phyloP scores from a whole-genome alignment of 2,797 vertebrate species.

The Gallinago solitaria region DNA sequence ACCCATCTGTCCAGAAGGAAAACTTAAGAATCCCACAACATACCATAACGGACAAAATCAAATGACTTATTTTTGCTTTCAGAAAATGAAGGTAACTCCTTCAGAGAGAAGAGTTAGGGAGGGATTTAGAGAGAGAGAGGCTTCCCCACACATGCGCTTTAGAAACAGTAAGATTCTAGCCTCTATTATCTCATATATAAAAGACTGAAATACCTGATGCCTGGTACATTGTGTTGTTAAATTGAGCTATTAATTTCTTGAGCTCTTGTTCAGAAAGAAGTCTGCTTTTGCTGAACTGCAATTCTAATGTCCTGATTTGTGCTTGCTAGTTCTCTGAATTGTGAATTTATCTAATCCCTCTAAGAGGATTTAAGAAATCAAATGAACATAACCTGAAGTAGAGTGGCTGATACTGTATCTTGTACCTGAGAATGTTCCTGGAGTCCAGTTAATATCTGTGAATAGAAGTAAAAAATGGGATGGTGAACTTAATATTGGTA shows the following conservation, averaged over 20 bases:
- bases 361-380: not conserved
- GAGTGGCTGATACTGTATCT: not conserved
- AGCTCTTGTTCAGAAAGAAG: not conserved
- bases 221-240: not conserved
- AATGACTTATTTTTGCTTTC: not conserved
- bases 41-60: not conserved
- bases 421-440: not conserved
- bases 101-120: not conserved
- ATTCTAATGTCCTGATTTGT: not conserved
- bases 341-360: not conserved
- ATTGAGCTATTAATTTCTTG: not conserved
- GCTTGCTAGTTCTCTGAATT: not conserved
- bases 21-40: not conserved
- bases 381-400: not conserved
- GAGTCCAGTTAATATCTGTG: not conserved
- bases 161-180: not conserved
- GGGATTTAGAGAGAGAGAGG: not conserved
- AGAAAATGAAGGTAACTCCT: not conserved
- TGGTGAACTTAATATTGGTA: not conserved
- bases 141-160: not conserved
- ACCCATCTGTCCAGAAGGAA: not conserved
- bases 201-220: not conserved
- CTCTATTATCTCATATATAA: not conserved
- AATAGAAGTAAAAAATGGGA: not conserved
- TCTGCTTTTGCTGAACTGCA: not conserved